These are phyloP conservation scores for Graptemys geographica DNA, from an alignment of 2,797 vertebrate species.

Conservation along the genomic window DNA sequence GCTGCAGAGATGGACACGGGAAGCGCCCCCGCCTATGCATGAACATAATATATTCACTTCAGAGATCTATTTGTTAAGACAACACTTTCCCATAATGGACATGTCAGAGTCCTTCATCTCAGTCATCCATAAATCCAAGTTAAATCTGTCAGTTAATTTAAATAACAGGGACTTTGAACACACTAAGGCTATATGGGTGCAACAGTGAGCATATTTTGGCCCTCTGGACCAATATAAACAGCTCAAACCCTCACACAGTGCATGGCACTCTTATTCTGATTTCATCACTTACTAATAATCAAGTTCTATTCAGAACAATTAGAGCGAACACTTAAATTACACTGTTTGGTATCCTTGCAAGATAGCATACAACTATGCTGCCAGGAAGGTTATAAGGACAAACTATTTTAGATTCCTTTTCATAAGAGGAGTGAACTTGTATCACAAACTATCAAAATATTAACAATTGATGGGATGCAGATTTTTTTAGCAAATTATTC, in stretches of 20 bases:
- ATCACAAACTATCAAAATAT: background rate
- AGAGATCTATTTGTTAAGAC: background rate
- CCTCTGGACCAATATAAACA: background rate
- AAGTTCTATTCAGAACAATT: conserved; percentile 61
- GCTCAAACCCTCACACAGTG: background rate
- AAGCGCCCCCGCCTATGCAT: background rate
- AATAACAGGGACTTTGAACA: background rate
- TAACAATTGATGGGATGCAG: background rate
- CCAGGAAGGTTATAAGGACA: background rate
- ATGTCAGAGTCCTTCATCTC: background rate
- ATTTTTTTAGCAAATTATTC: background rate
- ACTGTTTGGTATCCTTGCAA: conserved; percentile 16
- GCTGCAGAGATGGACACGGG: too few relatives aligned
- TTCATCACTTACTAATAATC: conserved; percentile 45
- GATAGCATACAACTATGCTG: background rate
- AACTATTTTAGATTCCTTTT: background rate
- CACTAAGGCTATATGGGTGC: background rate
- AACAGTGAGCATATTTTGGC: background rate
- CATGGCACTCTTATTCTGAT: conserved; percentile 34
- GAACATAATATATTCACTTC: background rate
- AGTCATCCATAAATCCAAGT: background rate
- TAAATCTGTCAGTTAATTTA: background rate
- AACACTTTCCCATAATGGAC: background rate
- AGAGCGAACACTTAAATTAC: conserved; percentile 15
- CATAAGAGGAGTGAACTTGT: background rate